Evolutionary conservation across 2,888 invertebrate genomes (phyloP).

Genomic region (Dryococelus australis): DNA sequence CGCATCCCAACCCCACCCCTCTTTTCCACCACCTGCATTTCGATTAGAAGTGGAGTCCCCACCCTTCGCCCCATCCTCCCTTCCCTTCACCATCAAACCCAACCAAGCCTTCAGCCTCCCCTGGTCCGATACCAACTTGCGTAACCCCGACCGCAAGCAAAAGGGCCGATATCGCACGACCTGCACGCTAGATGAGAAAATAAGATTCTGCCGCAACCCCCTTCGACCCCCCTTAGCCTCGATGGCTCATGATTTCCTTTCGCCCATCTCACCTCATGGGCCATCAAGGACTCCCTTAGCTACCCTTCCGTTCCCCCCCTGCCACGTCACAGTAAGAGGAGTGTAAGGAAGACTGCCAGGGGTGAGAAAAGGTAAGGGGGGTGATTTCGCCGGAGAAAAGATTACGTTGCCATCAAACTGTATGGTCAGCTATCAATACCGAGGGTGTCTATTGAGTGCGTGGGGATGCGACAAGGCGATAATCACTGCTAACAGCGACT

Average conservation of each 20-base stretch:
- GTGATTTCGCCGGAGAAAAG: constrained; percentile 7
- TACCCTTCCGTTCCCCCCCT: neutral
- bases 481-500: neutral
- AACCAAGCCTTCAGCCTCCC: neutral
- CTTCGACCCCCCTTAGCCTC: constrained; percentile 17
- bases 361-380: neutral
- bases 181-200: constrained; percentile 43
- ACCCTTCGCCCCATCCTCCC: neutral
- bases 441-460: neutral
- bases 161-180: constrained; percentile 25
- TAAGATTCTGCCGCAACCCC: constrained; percentile 42
- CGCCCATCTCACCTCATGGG: constrained; percentile 21
- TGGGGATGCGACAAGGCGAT: constrained; percentile 4
- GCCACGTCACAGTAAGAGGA: neutral
- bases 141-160: neutral
- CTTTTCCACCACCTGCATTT: neutral
- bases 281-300: constrained; percentile 16
- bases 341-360: neutral
- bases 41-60: neutral
- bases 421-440: constrained; percentile 43
- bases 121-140: neutral
- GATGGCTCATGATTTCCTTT: constrained; percentile 5
- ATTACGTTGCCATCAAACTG: constrained; percentile 41
- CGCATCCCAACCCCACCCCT: neutral
- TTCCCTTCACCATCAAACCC: neutral